Evolutionary conservation across 2,888 invertebrate genomes (phyloP), one percentile per base, ranked within the genome.

Genomic region (Lepetodrilus schrolli): DNA sequence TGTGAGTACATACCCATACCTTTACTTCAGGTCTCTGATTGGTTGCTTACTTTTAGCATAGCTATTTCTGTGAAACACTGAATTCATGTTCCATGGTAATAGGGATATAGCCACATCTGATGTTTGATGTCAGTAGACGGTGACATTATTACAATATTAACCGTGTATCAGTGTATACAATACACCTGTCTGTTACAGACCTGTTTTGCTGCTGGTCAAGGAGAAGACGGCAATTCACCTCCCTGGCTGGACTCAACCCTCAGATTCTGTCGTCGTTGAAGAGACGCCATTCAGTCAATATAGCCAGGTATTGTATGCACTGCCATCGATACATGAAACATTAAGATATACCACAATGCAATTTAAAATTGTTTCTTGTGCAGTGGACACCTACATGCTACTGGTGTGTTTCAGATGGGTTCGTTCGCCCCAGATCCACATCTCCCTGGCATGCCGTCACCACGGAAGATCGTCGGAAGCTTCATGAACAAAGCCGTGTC

Each of bases 231-330:
- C 81, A 1, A 83, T 90, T 10, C 65, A 78, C 7, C 69, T 90
- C 34, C 89, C 89, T 21, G 87, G 87, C 0, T 88, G 87, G 86
- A 75, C 83, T 3, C 47, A 23, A 20, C n/a, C n/a, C n/a, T 66
- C 78, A 1, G 80, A 81, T 7, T 74, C 81, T 0, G 49, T 77
- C 23, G 78, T 86, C 0, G 80, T 87, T 23, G 87, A 84, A 23
- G 88, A 89, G 69, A 87, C 88, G 1, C 86, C 87, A n/a, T 74
- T 83, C 73, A 87, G 87, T 77, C 78, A 89, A 79, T 81, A 87
- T 80, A 89, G 84, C 65, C 87, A 84, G 85, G 87, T 86, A 74
- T 34, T 47, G n/a, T n/a, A n/a, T n/a, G n/a, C n/a, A n/a, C n/a
- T n/a, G n/a, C n/a, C n/a, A n/a, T n/a, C n/a, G n/a, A n/a, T n/a